Evolutionary conservation across 1,140 invertebrate species (phyloP).

Genomic region (Dufourea novaeangliae): DNA sequence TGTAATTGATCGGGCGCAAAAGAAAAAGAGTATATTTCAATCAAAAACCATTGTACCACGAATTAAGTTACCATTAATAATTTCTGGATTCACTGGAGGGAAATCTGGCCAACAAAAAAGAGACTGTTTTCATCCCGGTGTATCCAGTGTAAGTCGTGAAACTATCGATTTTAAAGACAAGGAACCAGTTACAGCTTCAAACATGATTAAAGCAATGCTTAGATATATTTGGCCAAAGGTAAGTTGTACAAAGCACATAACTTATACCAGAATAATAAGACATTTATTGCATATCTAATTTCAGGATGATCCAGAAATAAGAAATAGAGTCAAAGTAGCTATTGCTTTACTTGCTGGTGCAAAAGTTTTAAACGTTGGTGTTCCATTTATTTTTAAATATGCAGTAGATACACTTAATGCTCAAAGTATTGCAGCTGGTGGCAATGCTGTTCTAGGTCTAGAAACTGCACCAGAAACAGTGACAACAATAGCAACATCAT

Average conservation of each 20-base stretch:
- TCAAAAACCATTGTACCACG: slow-evolving; percentile 74
- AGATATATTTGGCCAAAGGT: slow-evolving; percentile 98
- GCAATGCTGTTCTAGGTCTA: slow-evolving; percentile 84
- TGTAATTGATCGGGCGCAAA: slow-evolving; percentile 76
- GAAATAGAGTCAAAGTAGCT: slow-evolving; percentile 92
- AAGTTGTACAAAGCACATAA: slow-evolving; percentile 59
- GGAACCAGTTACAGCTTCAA: slow-evolving; percentile 84
- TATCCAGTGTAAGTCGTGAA: slow-evolving; percentile 86
- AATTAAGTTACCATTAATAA: slow-evolving; percentile 69
- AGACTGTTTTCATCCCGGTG: slow-evolving; percentile 95
- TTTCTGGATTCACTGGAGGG: slow-evolving; percentile 74
- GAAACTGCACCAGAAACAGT: slow-evolving; percentile 88
- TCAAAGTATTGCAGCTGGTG: slow-evolving; percentile 76
- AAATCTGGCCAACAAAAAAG: slow-evolving; percentile 85
- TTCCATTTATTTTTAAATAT: slow-evolving; percentile 99
- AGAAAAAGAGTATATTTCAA: slow-evolving; percentile 77
- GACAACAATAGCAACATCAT: slow-evolving; percentile 87
- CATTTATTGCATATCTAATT: slow-evolving; percentile 55
- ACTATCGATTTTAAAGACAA: slow-evolving; percentile 83
- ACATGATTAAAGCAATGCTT: slow-evolving; percentile 95
- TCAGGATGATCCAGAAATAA: slow-evolving; percentile 90
- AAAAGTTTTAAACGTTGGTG: slow-evolving; percentile 94
- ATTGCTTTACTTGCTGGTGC: slow-evolving; percentile 90
- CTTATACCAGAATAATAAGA: slow-evolving; percentile 9
- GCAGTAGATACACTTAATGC: slow-evolving; percentile 94